phyloP scores from a whole-genome alignment of 2,797 vertebrate species.

The Amniataba percoides region DNA sequence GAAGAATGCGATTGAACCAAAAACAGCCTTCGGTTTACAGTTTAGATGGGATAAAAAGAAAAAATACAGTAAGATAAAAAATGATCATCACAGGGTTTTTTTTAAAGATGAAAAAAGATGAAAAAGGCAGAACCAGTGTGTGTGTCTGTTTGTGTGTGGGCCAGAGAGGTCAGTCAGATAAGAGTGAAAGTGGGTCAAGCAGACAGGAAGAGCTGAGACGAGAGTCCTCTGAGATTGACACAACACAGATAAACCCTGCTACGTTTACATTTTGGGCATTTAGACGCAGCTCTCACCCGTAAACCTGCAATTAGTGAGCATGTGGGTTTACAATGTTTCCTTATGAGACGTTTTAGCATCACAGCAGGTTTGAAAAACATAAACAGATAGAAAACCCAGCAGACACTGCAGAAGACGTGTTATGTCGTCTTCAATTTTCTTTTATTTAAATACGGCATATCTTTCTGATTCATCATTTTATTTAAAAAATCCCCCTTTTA shows the following conservation, averaged over 20 bases:
- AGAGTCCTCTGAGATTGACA: constrained; percentile 11
- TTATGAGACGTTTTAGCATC: neutral
- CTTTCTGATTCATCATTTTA: neutral
- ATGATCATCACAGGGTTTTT: neutral
- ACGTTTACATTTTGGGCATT: constrained; percentile 14
- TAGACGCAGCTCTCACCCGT: constrained; percentile 4
- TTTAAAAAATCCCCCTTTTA: neutral
- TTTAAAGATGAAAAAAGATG: neutral
- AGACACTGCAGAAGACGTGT: neutral
- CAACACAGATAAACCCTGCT: constrained; percentile 13
- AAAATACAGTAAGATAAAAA: neutral
- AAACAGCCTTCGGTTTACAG: neutral
- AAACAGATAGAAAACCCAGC: neutral
- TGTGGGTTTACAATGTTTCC: neutral
- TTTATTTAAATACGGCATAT: neutral
- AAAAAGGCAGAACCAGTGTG: neutral
- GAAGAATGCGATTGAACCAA: neutral
- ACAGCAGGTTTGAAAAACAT: neutral
- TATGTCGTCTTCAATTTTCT: neutral
- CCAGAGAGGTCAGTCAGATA: constrained; percentile 21
- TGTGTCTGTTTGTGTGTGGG: neutral
- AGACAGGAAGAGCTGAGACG: constrained; percentile 25
- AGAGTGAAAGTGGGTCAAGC: constrained; percentile 49
- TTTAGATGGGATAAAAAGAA: neutral
- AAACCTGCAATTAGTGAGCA: constrained; percentile 22